phyloP scores from a whole-genome alignment of 2,797 vertebrate genomes.

The Triplophysa yarkandensis region DNA sequence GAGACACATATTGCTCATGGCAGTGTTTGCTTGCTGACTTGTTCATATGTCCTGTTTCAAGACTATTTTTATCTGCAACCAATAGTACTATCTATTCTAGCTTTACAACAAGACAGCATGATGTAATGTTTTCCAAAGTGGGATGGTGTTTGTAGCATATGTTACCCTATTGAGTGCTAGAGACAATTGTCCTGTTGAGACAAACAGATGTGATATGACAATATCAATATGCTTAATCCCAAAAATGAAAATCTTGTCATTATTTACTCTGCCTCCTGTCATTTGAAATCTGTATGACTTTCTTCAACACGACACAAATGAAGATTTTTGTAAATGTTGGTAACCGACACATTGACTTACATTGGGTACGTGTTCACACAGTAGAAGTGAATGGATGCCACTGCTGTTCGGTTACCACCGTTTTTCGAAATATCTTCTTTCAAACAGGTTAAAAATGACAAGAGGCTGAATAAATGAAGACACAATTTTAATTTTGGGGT shows the following conservation, averaged over 20 bases:
- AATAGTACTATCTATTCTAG: slow-evolving; percentile 29
- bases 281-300: too few relatives aligned
- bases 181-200: not conserved
- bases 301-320: too few relatives aligned
- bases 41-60: slow-evolving; percentile 61
- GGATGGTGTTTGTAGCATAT: not conserved
- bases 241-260: not conserved
- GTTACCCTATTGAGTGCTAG: not conserved
- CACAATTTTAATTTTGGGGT: too few relatives aligned
- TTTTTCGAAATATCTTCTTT: too few relatives aligned
- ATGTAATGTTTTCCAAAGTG: slow-evolving; percentile 11
- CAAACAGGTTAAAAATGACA: too few relatives aligned
- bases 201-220: not conserved
- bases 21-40: slow-evolving; percentile 46
- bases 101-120: slow-evolving; percentile 46
- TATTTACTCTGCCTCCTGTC: too few relatives aligned
- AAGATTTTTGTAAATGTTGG: too few relatives aligned
- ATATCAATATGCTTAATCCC: not conserved
- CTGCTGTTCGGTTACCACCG: too few relatives aligned
- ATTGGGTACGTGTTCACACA: too few relatives aligned
- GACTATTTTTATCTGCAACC: slow-evolving; percentile 60
- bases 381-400: too few relatives aligned
- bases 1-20: slow-evolving; percentile 45
- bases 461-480: too few relatives aligned
- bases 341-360: too few relatives aligned